Base-by-base conservation (phyloP, 2,888 invertebrate genomes). In the Tryphoninae sp. region DNA sequence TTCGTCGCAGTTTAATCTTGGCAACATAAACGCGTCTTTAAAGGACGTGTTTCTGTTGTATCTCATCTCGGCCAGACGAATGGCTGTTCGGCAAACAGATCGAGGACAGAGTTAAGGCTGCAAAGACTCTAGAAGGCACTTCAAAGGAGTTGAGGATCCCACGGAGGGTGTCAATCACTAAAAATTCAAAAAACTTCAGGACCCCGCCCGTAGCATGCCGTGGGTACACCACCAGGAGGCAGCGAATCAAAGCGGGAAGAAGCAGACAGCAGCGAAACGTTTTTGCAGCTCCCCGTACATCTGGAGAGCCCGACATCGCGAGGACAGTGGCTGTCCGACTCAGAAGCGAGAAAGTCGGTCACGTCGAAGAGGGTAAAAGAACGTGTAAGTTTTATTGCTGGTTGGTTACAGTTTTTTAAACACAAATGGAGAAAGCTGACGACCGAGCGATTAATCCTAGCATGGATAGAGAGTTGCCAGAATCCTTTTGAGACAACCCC, bases 101-200 rank as follows among this genome's bases (percentile, higher is more conserved):
- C 19, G 19, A 19, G 19, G 19, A 19, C 19, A 19, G 19, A 19
- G 0, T 19, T 0, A 19, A 19, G 19, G 19, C 19, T 19, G 19
- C 19, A 19, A 19, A 0, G 19, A 19, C 19, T 19, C 19, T 19
- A 19, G 19, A 19, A 19, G 0, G 19, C 19, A 19, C 19, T 19
- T 19, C 19, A 19, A 19, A 19, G 19, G 19, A 19, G 19, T 19
- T 19, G 19, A 19, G 19, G 19, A 19, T 19, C 19, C 19, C 19
- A 19, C 53, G 62, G 65, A 75, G 19, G 6, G 16, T 58, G 19
- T 59, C 19, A 16, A n/a, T 45, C 4, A 45, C 16, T 16, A 42
- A 51, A 3, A 42, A 45, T 33, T 22, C 55, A 72, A 81, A 84
- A 84, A 84, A 83, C 81, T 23, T 62, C 23, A 78, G 69, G 51